Evolutionary conservation across 2,888 invertebrate species (phyloP).

Genomic region (Onchidella celtica): DNA sequence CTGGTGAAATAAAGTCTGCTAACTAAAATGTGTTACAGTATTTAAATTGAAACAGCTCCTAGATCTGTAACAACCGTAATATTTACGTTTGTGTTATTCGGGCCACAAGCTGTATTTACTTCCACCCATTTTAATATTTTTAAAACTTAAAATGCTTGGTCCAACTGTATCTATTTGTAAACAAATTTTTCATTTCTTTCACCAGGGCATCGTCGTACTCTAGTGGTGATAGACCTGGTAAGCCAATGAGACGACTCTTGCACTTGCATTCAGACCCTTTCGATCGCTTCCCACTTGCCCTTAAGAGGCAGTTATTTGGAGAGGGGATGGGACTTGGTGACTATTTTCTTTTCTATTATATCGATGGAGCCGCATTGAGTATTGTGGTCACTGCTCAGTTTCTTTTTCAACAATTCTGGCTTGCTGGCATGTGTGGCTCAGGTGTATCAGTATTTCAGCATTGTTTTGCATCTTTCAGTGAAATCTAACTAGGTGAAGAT

Average conservation of each 20-base stretch:
- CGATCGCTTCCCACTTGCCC: constrained; percentile 37
- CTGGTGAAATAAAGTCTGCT: no score
- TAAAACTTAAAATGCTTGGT: no score
- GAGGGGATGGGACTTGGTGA: constrained; percentile 49
- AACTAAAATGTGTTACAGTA: no score
- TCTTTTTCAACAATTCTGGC: background rate
- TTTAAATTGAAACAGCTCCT: no score
- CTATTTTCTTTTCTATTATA: constrained; percentile 7
- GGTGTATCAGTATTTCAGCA: no score
- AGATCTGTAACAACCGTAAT: no score
- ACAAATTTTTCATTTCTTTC: background rate
- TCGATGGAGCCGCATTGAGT: constrained; percentile 4
- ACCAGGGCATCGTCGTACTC: constrained; percentile 57
- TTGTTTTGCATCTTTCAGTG: no score
- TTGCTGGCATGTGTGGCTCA: constrained; percentile 5
- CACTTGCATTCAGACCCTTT: constrained; percentile 47
- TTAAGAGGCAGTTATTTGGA: constrained; percentile 41
- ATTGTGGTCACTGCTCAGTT: background rate
- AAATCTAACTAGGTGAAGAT: no score
- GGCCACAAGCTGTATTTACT: no score
- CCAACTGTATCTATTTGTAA: no score
- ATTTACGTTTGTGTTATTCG: no score
- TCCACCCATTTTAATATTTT: no score
- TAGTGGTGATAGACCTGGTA: constrained; percentile 55
- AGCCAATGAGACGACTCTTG: constrained; percentile 43